Evolutionary conservation across 2,797 vertebrate genomes (phyloP).

Genomic region (Hippoglossus hippoglossus): DNA sequence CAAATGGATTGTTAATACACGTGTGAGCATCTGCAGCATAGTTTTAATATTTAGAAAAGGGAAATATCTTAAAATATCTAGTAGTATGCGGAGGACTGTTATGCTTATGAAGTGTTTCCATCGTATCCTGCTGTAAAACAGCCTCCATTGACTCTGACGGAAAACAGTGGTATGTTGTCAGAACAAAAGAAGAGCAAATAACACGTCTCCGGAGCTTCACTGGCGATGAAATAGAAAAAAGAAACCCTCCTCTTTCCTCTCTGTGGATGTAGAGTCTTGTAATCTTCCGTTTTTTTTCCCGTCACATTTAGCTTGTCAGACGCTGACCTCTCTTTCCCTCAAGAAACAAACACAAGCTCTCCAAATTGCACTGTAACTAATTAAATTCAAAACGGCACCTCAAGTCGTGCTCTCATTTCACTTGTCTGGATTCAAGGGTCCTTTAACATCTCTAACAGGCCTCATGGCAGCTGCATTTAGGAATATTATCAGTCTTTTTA

Average conservation of each 20-base stretch:
- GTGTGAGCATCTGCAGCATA: not conserved
- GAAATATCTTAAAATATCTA: not conserved
- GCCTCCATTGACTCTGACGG: conserved; percentile 22
- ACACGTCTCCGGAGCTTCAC: not conserved
- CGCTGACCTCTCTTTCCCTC: not conserved
- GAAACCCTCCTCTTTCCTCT: not conserved
- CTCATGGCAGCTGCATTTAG: conserved; percentile 10
- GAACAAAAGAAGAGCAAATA: not conserved
- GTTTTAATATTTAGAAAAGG: conserved; percentile 15
- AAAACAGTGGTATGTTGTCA: not conserved
- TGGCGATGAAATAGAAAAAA: not conserved
- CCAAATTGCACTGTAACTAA: not conserved
- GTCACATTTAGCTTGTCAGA: conserved; percentile 2
- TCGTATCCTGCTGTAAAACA: conserved; percentile 27
- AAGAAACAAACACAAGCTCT: not conserved
- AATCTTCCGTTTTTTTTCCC: not conserved
- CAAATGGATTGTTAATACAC: not conserved
- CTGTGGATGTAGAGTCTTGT: not conserved
- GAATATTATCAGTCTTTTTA: not conserved
- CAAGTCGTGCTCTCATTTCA: conserved; percentile 7
- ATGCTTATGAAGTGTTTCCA: conserved; percentile 30
- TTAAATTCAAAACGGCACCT: not conserved
- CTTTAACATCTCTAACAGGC: conserved; percentile 20
- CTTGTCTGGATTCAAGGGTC: conserved; percentile 8
- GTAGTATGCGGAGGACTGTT: not conserved